A percentile compares a stretch with the other conserved stretches of the same genome.
phyloP scores from a whole-genome alignment of 2,797 vertebrate genomes.

The Crotalus adamanteus region DNA sequence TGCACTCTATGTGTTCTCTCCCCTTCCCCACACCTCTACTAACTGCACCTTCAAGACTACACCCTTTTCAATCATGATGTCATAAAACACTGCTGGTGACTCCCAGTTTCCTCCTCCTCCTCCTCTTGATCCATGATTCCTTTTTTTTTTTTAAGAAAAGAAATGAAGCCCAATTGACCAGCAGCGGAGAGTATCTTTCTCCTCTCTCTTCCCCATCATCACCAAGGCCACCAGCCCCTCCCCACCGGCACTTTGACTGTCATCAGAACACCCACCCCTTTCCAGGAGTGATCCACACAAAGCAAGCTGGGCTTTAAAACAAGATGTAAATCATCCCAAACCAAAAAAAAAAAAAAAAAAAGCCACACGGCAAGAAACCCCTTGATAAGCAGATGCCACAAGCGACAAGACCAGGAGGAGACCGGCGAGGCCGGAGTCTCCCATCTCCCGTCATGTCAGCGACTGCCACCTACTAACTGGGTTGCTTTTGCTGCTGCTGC shows the following conservation, averaged over 20 bases:
- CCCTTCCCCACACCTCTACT: slow-evolving; percentile 15
- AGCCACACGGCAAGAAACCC: neutral
- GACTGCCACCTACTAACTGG: slow-evolving; percentile 51
- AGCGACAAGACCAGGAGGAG: slow-evolving; percentile 9
- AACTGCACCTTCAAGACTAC: slow-evolving; percentile 69
- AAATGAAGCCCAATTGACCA: slow-evolving; percentile 49
- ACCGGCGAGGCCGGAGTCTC: slow-evolving; percentile 32
- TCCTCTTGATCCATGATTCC: slow-evolving; percentile 24
- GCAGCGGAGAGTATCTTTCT: slow-evolving; percentile 41
- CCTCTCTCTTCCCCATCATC: slow-evolving; percentile 14
- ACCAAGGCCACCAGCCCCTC: neutral
- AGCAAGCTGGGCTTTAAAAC: slow-evolving; percentile 43
- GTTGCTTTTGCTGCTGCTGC: neutral
- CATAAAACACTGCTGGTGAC: slow-evolving; percentile 69
- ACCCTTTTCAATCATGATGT: slow-evolving; percentile 75
- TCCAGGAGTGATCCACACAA: slow-evolving; percentile 56
- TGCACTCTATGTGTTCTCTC: slow-evolving; percentile 42
- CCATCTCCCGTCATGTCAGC: slow-evolving; percentile 48
- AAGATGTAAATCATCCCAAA: slow-evolving; percentile 5
- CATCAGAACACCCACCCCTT: slow-evolving; percentile 66
- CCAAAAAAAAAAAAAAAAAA: slow-evolving; percentile 24
- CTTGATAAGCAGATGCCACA: slow-evolving; percentile 3
- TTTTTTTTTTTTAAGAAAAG: slow-evolving; percentile 6
- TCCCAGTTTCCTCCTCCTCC: slow-evolving; percentile 37
- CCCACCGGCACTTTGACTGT: slow-evolving; percentile 55